phyloP scores from a whole-genome alignment of 2,797 vertebrate genomes.

The Peromyscus nudipes region DNA sequence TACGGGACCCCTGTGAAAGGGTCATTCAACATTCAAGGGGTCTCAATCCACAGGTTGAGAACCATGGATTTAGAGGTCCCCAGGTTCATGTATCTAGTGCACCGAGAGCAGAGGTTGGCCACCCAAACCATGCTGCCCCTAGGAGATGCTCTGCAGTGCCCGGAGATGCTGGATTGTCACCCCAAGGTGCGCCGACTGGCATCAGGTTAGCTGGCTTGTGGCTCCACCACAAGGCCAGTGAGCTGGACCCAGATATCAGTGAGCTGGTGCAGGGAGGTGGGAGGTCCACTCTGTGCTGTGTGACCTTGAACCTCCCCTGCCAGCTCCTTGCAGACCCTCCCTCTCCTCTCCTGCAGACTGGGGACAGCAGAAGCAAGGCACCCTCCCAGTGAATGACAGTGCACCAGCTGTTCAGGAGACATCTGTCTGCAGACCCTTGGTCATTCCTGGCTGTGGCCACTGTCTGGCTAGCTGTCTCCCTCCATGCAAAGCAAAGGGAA shows the following conservation, averaged over 20 bases:
- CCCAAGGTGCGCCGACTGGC: not conserved
- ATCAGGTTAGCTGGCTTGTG: too few species aligned
- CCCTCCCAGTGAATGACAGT: accelerated
- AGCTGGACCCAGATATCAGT: not conserved
- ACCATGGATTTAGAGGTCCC: not conserved
- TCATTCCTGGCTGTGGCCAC: accelerated
- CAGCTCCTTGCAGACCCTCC: not conserved
- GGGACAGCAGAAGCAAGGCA: not conserved
- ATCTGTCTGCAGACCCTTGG: accelerated
- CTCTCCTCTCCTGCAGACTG: not conserved
- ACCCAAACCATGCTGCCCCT: not conserved
- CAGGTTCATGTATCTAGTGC: not conserved
- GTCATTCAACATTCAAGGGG: not conserved
- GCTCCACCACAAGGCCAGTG: accelerated
- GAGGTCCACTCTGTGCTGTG: not conserved
- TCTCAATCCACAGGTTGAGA: not conserved
- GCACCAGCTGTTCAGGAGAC: accelerated
- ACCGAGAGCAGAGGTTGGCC: not conserved
- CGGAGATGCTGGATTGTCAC: not conserved
- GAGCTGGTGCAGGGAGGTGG: too few species aligned
- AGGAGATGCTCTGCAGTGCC: not conserved
- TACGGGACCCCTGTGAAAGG: not conserved
- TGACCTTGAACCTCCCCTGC: not conserved
- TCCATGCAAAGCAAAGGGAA: not conserved
- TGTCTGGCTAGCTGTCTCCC: not conserved